Base-by-base conservation (phyloP, 2,888 invertebrate species). In the Leucophora obtusa region DNA sequence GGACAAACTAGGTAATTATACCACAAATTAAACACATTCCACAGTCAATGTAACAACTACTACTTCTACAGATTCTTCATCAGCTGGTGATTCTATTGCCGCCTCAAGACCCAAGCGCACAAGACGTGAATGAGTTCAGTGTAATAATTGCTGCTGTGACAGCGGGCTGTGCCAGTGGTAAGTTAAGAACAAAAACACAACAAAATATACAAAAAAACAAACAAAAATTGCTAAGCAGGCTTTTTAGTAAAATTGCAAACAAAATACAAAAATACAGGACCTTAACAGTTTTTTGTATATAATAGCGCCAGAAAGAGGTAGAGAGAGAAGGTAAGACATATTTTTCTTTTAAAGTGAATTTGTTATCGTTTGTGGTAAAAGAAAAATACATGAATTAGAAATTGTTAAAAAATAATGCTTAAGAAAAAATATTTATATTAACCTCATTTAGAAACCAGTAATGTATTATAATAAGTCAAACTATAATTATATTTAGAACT, bases 81-180 rank as follows among this genome's bases (percentile, higher is more conserved):
- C 82, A 11, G 77, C 81, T 33, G 82, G 82, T 9, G 87, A 87
- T 73, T 87, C 88, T 14, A 86, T 87, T 76, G 88, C 88, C 14
- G 84, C 85, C 28, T 84, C 88, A 14, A 83, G 88, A 14, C 87
- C 89, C 1, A 88, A 88, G 80, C 86, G 88, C 59, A 86, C 87
- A 58, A 84, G 88, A 59, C 87, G 88, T 69, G 88, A 88, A 84
- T 88, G 79, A 82, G 80, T 74, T 79, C 63, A 79, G 72, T 79
- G 79, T 82, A 79, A 60, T 56, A 81, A 81, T 74, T 81, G 73
- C 81, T 81, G 81, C 81, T 81, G 81, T 51, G 77, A 77, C 81
- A 81, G 81, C 81, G 77, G 81, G 81, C 81, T 81, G 77, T 77
- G 77, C 51, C 77, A 81, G 81, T 77, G 81, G 81, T 81, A 81